phyloP scores from a whole-genome alignment of 2,797 vertebrate genomes.

The Huso huso region DNA sequence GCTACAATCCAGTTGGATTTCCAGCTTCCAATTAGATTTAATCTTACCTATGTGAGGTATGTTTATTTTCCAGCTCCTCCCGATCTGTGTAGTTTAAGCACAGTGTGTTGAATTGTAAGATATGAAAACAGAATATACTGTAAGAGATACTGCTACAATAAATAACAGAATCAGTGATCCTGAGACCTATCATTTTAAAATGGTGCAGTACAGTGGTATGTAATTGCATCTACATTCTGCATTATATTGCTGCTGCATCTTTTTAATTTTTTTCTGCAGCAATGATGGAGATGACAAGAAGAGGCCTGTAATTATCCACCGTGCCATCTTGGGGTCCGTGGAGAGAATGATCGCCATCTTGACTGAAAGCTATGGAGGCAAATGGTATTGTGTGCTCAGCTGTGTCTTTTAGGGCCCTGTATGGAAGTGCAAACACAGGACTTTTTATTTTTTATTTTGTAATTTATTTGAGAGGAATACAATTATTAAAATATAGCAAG shows the following conservation, averaged over 20 bases:
- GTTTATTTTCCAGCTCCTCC: not conserved
- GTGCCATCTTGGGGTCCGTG: conserved; percentile 91
- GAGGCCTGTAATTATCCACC: conserved; percentile 89
- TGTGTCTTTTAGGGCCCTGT: not conserved
- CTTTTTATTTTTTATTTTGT: no score
- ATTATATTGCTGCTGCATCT: not conserved
- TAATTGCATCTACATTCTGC: conserved; percentile 1
- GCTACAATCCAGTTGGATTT: conserved; percentile 96
- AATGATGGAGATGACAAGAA: conserved; percentile 90
- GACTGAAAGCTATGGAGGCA: conserved; percentile 92
- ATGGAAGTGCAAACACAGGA: not conserved
- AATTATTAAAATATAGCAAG: no score
- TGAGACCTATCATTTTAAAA: not conserved
- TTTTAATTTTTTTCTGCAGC: conserved; percentile 45
- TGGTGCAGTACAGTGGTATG: not conserved
- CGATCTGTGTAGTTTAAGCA: not conserved
- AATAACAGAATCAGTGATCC: not conserved
- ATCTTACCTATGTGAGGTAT: conserved; percentile 88
- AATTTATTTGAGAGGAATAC: no score
- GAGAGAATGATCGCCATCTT: conserved; percentile 97
- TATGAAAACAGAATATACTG: not conserved
- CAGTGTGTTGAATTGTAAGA: not conserved
- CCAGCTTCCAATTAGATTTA: conserved; percentile 90
- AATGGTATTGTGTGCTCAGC: conserved; percentile 70
- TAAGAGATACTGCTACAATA: not conserved